Evolutionary conservation across 2,888 invertebrate species (phyloP).

Genomic region (Andricus quercusramuli): DNA sequence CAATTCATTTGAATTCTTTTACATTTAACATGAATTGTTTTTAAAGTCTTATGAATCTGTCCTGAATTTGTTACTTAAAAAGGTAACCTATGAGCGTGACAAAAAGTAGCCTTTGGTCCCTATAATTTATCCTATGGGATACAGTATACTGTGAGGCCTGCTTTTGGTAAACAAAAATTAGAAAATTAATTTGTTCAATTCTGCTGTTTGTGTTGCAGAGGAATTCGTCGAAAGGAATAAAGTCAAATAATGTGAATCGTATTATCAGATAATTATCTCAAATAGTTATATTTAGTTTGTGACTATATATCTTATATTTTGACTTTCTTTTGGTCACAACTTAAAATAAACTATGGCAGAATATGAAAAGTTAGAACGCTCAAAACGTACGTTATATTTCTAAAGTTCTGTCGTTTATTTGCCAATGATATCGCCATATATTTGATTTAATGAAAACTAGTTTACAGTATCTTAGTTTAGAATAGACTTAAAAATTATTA

Average conservation of each 20-base stretch:
- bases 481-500: conserved; percentile 12
- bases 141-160: too few species aligned
- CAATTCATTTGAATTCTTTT: too few species aligned
- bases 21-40: too few species aligned
- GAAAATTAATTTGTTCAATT: background rate
- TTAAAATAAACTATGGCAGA: conserved; percentile 1
- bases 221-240: conserved; percentile 24
- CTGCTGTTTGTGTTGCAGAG: conserved; percentile 18
- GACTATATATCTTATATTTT: background rate
- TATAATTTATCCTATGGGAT: too few species aligned
- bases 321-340: background rate
- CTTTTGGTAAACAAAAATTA: background rate
- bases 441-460: conserved; percentile 27
- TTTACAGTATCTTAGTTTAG: conserved; percentile 2
- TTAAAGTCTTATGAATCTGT: too few species aligned
- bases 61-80: too few species aligned
- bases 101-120: too few species aligned
- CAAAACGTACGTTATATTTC: conserved; percentile 15
- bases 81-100: too few species aligned
- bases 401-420: conserved; percentile 31
- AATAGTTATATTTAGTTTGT: conserved; percentile 15
- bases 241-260: background rate
- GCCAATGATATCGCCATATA: conserved; percentile 40
- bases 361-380: conserved; percentile 18
- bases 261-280: background rate